Base-by-base conservation (phyloP, 35 echinoderm and acorn worm species). In the Patiria miniata region DNA sequence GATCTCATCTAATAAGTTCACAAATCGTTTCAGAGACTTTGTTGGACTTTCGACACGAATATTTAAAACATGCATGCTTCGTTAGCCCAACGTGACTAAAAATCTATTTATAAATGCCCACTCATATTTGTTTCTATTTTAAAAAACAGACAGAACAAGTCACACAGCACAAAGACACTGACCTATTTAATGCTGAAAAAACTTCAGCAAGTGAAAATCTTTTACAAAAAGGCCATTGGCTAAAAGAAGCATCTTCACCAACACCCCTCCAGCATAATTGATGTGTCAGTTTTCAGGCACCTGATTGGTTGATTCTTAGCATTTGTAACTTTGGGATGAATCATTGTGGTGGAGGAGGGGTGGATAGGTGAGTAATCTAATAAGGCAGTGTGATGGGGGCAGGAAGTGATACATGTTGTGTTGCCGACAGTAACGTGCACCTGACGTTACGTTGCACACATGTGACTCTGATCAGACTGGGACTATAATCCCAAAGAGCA, bases 111-210 rank as follows among this genome's bases (percentile, higher is more conserved):
- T 73, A 36, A 26, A 18, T 32, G 19, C 26, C 34, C 21, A 73
- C 26, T 73, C 65, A 73, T 73, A 73, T 14, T 22, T 73, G 23
- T 34, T 73, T 73, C 65, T 73, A 73, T 73, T 73, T 73, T 73
- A 30, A 7, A 23, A 47, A 6, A 12, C 4, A 47, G 42, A 47
- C 42, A 4, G 12, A 12, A 4, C 42, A 47, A 47, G 4, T 47
- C 42, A 47, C 42, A 47, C 4, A 47, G 42, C 42, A 47, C 42
- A 6, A 12, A 4, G 4, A 6, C 4, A 47, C 42, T 47, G 42
- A 12, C 42, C 42, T 47, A 47, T 47, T 6, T 47, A 47, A 47
- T 47, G 4, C 12, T 47, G 42, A 4, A 47, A 12, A 47, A 12
- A 47, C 42, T 47, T 47, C n/a, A n/a, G n/a, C n/a, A n/a, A n/a